Percentiles rank a stretch among this genome's conserved stretches.
phyloP scores from a whole-genome alignment of 2,888 invertebrate genomes.

The Drosophila colorata region DNA sequence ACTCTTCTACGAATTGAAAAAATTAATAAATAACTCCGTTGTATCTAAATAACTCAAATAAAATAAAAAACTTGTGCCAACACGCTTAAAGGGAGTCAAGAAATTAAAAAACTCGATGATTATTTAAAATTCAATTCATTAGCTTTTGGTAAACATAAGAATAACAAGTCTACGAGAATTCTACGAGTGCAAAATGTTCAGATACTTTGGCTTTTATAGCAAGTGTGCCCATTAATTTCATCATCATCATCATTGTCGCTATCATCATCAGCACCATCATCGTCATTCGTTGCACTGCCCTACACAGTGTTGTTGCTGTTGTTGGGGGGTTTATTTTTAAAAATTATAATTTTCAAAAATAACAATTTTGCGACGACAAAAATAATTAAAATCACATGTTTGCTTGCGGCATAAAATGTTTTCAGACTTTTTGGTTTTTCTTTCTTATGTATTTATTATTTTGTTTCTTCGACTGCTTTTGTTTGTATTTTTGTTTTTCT shows the following conservation, averaged over 20 bases:
- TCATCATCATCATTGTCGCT: slow-evolving; percentile 13
- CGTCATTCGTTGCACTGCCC: slow-evolving; percentile 43
- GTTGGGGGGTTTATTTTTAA: slow-evolving; percentile 68
- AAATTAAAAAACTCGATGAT: not conserved
- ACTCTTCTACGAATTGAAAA: no score
- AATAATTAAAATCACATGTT: slow-evolving; percentile 81
- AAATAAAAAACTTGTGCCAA: no score
- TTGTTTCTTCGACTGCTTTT: slow-evolving; percentile 19
- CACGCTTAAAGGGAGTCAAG: not conserved
- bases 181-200: slow-evolving; percentile 1
- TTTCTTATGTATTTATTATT: slow-evolving; percentile 48
- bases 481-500: slow-evolving; percentile 8
- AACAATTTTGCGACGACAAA: slow-evolving; percentile 79
- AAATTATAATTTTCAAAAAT: slow-evolving; percentile 80
- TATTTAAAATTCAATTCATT: not conserved
- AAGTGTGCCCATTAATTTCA: slow-evolving; percentile 34
- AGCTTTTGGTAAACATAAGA: not conserved
- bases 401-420: slow-evolving; percentile 79
- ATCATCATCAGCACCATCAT: slow-evolving; percentile 3
- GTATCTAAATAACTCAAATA: no score
- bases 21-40: not conserved
- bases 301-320: slow-evolving; percentile 28
- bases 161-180: slow-evolving; percentile 2
- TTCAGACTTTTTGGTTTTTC: slow-evolving; percentile 48
- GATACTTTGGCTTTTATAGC: slow-evolving; percentile 19